Conservation (phyloP, 2,113 vertebrate genomes). For the Urocitellus parryii region DNA sequence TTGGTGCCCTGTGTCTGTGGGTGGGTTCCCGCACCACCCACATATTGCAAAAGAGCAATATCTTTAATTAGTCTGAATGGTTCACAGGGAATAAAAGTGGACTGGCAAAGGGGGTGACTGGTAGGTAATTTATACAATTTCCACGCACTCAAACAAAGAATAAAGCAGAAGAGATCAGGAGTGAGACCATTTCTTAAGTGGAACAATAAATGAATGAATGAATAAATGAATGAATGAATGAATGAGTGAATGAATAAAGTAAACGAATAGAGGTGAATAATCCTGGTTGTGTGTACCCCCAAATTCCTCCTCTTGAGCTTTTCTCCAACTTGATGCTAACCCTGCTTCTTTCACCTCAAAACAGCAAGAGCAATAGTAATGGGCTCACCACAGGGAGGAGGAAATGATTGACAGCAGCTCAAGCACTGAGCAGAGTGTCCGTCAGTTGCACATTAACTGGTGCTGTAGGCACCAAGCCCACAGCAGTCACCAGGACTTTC, state of each 20-base stretch:
- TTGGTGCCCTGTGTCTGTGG: background rate
- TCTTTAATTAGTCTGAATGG: background rate
- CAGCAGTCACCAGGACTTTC: background rate
- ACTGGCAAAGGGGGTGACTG: background rate
- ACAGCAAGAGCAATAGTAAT: background rate
- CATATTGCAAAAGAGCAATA: background rate
- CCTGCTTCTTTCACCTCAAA: background rate
- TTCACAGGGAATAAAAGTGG: constrained; percentile 27
- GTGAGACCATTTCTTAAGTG: background rate
- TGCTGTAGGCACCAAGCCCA: no score
- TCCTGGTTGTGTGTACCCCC: background rate
- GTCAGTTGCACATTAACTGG: background rate
- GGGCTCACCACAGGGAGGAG: background rate
- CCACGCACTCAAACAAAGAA: background rate
- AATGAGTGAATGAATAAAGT: background rate
- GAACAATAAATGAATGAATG: background rate
- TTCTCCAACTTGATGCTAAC: background rate
- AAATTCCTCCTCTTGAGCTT: background rate
- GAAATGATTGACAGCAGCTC: background rate
- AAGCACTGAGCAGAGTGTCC: background rate
- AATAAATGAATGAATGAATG: no score
- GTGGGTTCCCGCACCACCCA: background rate
- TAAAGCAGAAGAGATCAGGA: background rate
- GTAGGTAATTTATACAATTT: background rate
- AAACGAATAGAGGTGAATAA: background rate